Evolutionary conservation across 2,888 invertebrate species (phyloP).

Genomic region (Polylopha cassiicola): DNA sequence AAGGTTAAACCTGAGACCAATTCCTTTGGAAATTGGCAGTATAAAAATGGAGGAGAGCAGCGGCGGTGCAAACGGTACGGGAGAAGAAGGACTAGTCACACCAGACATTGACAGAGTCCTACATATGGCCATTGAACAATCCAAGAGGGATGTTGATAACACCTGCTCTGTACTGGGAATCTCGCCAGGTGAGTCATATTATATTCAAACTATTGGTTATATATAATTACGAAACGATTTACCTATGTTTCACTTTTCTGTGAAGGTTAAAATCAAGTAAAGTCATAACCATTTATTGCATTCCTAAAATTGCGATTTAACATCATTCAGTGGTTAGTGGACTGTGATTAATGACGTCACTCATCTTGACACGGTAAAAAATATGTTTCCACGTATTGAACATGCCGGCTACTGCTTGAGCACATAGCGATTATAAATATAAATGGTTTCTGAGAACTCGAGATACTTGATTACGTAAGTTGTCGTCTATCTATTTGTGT

Average conservation of each 20-base stretch:
- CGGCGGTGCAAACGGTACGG: constrained; percentile 65
- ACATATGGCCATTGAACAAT: constrained; percentile 90
- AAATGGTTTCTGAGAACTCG: constrained; percentile 59
- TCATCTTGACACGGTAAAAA: constrained; percentile 44
- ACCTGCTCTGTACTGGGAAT: constrained; percentile 91
- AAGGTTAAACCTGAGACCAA: constrained; percentile 87
- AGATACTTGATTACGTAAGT: constrained; percentile 62
- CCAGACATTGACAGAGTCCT: constrained; percentile 90
- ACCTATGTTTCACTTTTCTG: too few species aligned
- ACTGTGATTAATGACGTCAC: constrained; percentile 57
- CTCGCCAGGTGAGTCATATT: constrained; percentile 86
- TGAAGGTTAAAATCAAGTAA: too few species aligned
- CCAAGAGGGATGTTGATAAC: constrained; percentile 89
- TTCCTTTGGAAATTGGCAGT: constrained; percentile 81
- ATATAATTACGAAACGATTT: constrained; percentile 2
- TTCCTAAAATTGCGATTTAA: too few species aligned
- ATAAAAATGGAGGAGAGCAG: constrained; percentile 84
- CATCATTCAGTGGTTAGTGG: too few species aligned
- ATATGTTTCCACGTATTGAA: constrained; percentile 50
- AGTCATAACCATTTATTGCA: too few species aligned
- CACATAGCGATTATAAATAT: constrained; percentile 50
- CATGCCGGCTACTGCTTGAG: constrained; percentile 46
- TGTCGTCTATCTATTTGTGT: constrained; percentile 37
- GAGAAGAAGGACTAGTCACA: constrained; percentile 77
- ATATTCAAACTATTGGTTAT: constrained; percentile 24